phyloP scores from a whole-genome alignment of 37 sponge, comb jelly and placozoan genomes.

The Bolinopsis microptera region DNA sequence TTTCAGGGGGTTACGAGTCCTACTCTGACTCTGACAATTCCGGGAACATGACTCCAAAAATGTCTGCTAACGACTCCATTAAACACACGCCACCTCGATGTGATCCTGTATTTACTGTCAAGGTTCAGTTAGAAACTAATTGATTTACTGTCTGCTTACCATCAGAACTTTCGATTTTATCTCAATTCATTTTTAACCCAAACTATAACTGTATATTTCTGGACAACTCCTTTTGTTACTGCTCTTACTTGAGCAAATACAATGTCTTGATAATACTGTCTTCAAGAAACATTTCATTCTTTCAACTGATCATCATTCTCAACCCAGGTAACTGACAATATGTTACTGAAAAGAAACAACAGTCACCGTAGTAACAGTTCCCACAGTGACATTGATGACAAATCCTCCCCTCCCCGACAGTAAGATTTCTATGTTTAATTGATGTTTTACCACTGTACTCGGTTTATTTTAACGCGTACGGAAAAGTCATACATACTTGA shows the following conservation, averaged over 20 bases:
- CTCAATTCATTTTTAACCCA: too few relatives aligned
- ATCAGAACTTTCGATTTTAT: too few relatives aligned
- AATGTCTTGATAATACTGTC: too few relatives aligned
- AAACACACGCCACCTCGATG: not conserved
- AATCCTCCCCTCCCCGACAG: not conserved
- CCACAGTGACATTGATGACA: not conserved
- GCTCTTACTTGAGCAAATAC: too few relatives aligned
- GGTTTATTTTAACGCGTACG: too few relatives aligned
- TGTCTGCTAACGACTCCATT: not conserved
- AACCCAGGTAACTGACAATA: conserved; percentile 8
- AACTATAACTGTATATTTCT: too few relatives aligned
- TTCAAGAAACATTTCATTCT: too few relatives aligned
- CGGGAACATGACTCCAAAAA: not conserved
- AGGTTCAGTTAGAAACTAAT: not conserved
- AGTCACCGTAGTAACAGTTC: conserved; percentile 5
- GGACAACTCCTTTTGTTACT: too few relatives aligned
- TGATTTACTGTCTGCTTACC: too few relatives aligned
- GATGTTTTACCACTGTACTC: too few relatives aligned
- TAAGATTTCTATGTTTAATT: not conserved
- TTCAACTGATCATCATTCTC: too few relatives aligned
- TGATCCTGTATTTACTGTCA: conserved; percentile 25
- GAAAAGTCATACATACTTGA: too few relatives aligned
- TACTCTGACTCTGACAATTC: conserved; percentile 8
- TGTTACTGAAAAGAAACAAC: not conserved
- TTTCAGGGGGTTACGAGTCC: not conserved